Percentiles rank a stretch among this genome's conserved stretches.
These are phyloP conservation scores for Melanostoma scalare DNA, from an alignment of 2,888 invertebrate genomes.

Conservation along the genomic window DNA sequence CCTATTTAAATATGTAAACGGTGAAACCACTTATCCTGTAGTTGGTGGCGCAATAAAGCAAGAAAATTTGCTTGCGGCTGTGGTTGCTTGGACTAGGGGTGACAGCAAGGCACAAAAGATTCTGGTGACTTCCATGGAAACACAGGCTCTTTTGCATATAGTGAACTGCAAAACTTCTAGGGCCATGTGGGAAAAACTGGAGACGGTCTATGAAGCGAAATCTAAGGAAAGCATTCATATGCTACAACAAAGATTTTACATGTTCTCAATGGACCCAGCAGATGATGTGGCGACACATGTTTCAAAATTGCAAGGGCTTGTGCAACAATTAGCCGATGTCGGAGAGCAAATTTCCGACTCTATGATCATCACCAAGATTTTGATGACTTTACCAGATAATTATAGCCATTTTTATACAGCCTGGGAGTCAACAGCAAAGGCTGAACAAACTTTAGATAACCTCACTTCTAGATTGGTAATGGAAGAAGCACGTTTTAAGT, in stretches of 20 bases:
- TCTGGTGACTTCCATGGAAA: conserved; percentile 50
- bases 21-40: not conserved
- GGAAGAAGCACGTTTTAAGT: conserved; percentile 61
- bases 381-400: conserved; percentile 72
- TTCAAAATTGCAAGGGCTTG: conserved; percentile 42
- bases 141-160: conserved; percentile 51
- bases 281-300: conserved; percentile 62
- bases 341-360: conserved; percentile 60
- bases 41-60: not conserved
- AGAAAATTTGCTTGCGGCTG: conserved; percentile 32
- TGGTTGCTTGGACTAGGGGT: conserved; percentile 32
- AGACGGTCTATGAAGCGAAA: conserved; percentile 76
- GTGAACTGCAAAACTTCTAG: conserved; percentile 47
- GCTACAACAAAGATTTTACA: conserved; percentile 75
- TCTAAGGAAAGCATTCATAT: conserved; percentile 76
- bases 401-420: conserved; percentile 67
- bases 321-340: conserved; percentile 54
- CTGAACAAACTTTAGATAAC: conserved; percentile 73
- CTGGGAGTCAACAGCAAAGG: conserved; percentile 69
- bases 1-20: not conserved
- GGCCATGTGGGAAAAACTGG: conserved; percentile 58
- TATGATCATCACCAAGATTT: conserved; percentile 71
- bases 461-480: conserved; percentile 70
- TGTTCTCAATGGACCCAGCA: conserved; percentile 54
- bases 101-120: conserved; percentile 53